Percentiles rank a stretch among this genome's conserved stretches.
These are phyloP conservation scores for Leptodactylus fallax DNA, from an alignment of 2,797 vertebrate genomes.

Conservation along the genomic window DNA sequence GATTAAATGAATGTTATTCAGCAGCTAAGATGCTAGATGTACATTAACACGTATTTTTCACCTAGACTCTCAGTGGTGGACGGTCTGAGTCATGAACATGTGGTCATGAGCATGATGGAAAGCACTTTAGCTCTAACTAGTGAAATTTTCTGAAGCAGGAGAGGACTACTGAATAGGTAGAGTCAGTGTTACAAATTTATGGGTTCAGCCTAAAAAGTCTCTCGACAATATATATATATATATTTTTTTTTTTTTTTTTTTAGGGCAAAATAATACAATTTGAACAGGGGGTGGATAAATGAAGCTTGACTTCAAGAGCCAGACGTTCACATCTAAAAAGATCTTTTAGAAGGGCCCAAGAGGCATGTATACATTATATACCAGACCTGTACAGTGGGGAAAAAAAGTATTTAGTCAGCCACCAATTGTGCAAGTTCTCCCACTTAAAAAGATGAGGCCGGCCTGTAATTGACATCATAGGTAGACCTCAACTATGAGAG, in stretches of 20 bases:
- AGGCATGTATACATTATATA: neutral
- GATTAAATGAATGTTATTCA: neutral
- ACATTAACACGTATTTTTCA: neutral
- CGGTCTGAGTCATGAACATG: neutral
- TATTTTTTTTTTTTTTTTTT: no score
- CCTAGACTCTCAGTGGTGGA: neutral
- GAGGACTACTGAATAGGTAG: neutral
- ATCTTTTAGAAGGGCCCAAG: neutral
- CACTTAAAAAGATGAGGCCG: no score
- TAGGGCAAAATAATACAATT: neutral
- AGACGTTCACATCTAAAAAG: neutral
- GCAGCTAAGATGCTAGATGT: neutral
- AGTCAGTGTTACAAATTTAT: no score
- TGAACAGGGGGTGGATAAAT: neutral
- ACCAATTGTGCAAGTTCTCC: no score
- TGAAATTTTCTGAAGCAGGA: neutral
- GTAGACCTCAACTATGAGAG: no score
- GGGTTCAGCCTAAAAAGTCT: neutral
- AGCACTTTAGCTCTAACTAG: neutral
- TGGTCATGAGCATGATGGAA: neutral
- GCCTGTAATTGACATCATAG: no score
- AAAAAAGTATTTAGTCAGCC: no score
- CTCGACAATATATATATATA: no score
- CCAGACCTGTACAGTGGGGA: no score
- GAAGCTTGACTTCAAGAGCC: neutral